Percentiles rank a stretch among this genome's conserved stretches.
Conservation (phyloP, 2,113 vertebrate genomes). For the Zosterops borbonicus region DNA sequence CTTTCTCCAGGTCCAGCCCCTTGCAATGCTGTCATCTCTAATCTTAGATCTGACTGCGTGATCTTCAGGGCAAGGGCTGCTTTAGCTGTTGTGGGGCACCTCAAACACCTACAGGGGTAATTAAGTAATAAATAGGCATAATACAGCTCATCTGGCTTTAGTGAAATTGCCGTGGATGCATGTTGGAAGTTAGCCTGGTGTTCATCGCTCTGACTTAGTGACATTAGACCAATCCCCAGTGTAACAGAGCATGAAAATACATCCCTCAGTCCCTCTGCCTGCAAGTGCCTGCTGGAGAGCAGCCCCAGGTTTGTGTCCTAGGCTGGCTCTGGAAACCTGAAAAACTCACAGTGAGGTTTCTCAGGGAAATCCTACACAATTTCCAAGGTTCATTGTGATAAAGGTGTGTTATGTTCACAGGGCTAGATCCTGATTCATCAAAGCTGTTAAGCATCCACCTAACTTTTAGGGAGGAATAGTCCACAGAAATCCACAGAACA, state of each 20-base stretch:
- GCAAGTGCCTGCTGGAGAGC: background rate
- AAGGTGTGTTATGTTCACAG: background rate
- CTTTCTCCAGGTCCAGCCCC: background rate
- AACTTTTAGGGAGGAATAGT: background rate
- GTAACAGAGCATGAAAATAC: background rate
- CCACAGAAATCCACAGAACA: background rate
- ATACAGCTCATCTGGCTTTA: background rate
- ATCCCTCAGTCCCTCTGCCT: background rate
- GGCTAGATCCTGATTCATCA: background rate
- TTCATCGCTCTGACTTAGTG: background rate
- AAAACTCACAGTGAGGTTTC: background rate
- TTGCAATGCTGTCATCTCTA: constrained; percentile 37
- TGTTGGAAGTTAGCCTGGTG: background rate
- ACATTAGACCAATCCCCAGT: background rate
- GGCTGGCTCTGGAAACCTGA: background rate
- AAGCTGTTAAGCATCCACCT: background rate
- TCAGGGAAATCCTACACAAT: background rate
- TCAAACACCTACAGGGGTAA: constrained; percentile 35
- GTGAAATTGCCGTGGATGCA: background rate
- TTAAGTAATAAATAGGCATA: constrained; percentile 16
- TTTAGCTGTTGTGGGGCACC: constrained; percentile 15
- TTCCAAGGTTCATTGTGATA: background rate
- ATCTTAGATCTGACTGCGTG: constrained; percentile 6
- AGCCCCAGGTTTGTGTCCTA: background rate
- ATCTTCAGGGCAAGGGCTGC: constrained; percentile 26